Base-by-base conservation (phyloP, 2,888 invertebrate species). In the Anthophora plumipes region DNA sequence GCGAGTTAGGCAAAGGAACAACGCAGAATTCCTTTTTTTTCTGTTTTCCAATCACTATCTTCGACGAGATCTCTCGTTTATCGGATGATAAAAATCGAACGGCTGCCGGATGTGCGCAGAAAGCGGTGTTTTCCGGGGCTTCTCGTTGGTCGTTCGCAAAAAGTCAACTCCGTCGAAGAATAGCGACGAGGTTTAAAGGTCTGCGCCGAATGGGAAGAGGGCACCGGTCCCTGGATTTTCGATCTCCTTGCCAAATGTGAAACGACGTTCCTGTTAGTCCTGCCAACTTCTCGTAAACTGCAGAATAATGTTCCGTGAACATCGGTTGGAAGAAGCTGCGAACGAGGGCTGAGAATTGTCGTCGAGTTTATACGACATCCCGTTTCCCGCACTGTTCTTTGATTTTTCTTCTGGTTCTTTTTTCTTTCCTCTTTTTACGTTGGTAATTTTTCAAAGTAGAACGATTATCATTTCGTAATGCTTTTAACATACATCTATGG, bases 221-320 rank as follows among this genome's bases (percentile, higher is more conserved):
- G 37, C 39, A 63, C 48, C n/a, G 46, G 31, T 20, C n/a, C 25
- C 48, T 48, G 55, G 64, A 63, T 68, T 73, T 64, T 78, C 64
- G 61, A 79, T 70, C 39, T 70, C 66, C 70, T 73, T 79, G 79
- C 61, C 78, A 73, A 79, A 59, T 50, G 64, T 6, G 74, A 54
- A 72, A 72, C 69, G 70, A 72, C 68, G 64, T 57, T 31, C 17
- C 72, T 61, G 69, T 84, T 76, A 76, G 57, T 46, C 50, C 57
- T 76, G 80, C 80, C 80, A 83, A 72, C 75, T 80, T 72, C 75
- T 84, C 84, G 72, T 80, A 80, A 83, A 84, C 76, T 48, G 52
- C 48, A 17, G 31, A 70, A 72, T 70, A 73, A 84, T 50, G 66
- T 46, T 43, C 37, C 17, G 11, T 31, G 20, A 20, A 9, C 46